phyloP scores from a whole-genome alignment of 30 jellyfish, hydroid and myxozoan genomes.

The Turritopsis rubra region DNA sequence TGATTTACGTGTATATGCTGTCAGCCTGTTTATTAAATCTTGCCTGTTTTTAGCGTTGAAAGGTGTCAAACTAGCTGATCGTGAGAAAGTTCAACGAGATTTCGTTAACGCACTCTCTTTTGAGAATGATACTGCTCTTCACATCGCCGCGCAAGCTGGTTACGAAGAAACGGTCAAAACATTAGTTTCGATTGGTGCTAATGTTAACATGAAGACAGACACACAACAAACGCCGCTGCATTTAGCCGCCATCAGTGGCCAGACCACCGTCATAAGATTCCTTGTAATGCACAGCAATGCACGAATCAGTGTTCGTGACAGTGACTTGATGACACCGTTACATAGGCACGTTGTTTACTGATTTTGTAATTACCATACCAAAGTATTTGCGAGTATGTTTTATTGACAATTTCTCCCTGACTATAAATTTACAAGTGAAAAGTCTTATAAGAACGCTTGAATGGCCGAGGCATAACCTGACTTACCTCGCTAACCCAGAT shows the following conservation, averaged over 20 bases:
- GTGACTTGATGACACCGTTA: constrained; percentile 77
- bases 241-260: constrained; percentile 88
- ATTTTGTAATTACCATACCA: no score
- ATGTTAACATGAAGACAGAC: constrained; percentile 51
- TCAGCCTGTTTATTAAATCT: neutral
- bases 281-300: constrained; percentile 51
- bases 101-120: constrained; percentile 40
- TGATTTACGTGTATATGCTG: no score
- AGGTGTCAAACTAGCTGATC: neutral
- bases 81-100: neutral
- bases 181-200: constrained; percentile 69
- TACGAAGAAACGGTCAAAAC: constrained; percentile 51
- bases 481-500: no score
- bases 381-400: no score
- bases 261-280: constrained; percentile 36
- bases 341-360: constrained; percentile 58
- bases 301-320: constrained; percentile 55
- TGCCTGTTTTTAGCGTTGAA: constrained; percentile 1
- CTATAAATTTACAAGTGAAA: neutral
- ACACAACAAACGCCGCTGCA: constrained; percentile 65
- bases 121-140: constrained; percentile 77
- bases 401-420: neutral
- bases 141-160: constrained; percentile 82
- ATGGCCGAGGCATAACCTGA: no score
- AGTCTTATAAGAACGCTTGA: no score